Conservation (phyloP, 2,113 vertebrate species). For the Mormyrus iriodes region DNA sequence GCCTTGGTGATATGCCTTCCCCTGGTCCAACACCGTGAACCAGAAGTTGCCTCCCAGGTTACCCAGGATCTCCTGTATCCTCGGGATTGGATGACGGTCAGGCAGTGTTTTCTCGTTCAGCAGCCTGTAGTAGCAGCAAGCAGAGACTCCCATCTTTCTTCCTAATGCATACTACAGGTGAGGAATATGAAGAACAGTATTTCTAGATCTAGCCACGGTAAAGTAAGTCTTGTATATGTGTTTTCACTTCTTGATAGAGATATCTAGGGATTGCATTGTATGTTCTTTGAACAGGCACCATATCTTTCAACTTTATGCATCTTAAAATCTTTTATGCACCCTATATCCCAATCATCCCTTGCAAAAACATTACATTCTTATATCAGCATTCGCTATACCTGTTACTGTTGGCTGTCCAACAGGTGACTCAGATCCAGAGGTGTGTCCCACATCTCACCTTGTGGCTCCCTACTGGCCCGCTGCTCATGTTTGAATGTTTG, state of each 20-base stretch:
- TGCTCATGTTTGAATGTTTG: too few relatives aligned
- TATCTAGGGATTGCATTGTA: conserved; percentile 18
- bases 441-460: conserved; percentile 9
- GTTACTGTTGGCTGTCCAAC: neutral
- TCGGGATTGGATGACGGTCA: conserved; percentile 17
- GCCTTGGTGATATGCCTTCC: conserved; percentile 36
- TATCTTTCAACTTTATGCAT: conserved; percentile 17
- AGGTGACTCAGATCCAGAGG: conserved; percentile 18
- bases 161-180: conserved; percentile 11
- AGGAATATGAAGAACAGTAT: conserved; percentile 15
- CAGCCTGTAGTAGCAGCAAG: conserved; percentile 11
- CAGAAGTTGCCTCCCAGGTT: conserved; percentile 28
- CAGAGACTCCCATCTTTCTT: conserved; percentile 27
- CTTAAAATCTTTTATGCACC: neutral
- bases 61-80: conserved; percentile 28
- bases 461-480: neutral
- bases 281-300: conserved; percentile 5
- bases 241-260: conserved; percentile 14
- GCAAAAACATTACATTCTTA: conserved; percentile 10
- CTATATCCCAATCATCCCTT: conserved; percentile 17
- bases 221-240: conserved; percentile 20
- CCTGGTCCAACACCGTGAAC: conserved; percentile 30
- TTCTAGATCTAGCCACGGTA: conserved; percentile 18
- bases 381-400: conserved; percentile 10
- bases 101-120: conserved; percentile 17